Conservation (phyloP, 2,797 vertebrate species). For the Acipenser ruthenus region DNA sequence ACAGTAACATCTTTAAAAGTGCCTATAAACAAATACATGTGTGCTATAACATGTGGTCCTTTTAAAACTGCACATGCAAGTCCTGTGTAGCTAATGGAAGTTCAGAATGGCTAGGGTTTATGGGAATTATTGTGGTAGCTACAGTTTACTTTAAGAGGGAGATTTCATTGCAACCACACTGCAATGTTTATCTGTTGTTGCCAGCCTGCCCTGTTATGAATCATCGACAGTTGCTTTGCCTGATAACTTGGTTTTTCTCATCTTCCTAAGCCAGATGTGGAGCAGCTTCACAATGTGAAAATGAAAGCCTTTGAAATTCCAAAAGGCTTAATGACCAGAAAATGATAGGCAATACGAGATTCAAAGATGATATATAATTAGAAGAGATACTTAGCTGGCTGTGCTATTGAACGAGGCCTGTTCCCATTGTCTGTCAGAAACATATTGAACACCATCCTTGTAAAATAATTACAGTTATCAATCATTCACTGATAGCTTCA, state of each 20-base stretch:
- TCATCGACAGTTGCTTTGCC: neutral
- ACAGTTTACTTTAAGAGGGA: too few species aligned
- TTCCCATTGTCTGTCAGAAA: neutral
- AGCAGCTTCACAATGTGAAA: neutral
- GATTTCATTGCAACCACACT: neutral
- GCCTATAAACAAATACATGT: too few species aligned
- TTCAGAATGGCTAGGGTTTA: too few species aligned
- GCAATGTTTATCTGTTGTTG: neutral
- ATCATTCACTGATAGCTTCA: neutral
- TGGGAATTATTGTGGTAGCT: too few species aligned
- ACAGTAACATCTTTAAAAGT: too few species aligned
- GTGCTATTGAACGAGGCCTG: neutral
- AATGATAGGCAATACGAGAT: neutral
- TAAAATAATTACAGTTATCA: conserved; percentile 4
- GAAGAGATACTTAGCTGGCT: conserved; percentile 1
- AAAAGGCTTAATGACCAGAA: neutral
- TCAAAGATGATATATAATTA: neutral
- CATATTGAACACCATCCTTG: neutral
- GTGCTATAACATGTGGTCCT: too few species aligned
- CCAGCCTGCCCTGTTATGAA: neutral
- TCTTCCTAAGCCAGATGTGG: neutral
- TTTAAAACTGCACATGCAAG: too few species aligned
- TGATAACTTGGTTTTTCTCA: neutral
- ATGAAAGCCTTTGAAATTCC: conserved; percentile 4
- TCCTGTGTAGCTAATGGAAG: too few species aligned